These are phyloP conservation scores for Shinisaurus crocodilurus DNA, from an alignment of 2,113 vertebrate genomes.

Conservation along the genomic window DNA sequence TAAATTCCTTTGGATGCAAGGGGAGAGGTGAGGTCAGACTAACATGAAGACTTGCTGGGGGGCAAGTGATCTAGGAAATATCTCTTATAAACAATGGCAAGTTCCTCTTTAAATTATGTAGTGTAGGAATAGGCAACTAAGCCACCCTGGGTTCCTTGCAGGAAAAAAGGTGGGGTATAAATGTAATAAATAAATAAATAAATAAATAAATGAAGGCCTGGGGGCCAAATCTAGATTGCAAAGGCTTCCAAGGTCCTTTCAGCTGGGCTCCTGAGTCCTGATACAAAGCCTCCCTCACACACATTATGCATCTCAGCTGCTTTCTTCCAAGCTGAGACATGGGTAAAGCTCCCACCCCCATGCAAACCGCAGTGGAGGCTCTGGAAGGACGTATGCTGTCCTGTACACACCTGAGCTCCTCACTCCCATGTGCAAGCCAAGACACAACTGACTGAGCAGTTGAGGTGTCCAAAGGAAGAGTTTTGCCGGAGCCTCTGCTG, in stretches of 20 bases:
- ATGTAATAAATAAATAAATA: too few species aligned
- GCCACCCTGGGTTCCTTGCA: too few species aligned
- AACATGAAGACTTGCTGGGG: neutral
- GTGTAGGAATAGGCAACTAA: neutral
- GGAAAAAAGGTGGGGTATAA: too few species aligned
- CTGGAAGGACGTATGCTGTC: neutral
- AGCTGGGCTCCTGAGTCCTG: too few species aligned
- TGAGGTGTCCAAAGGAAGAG: neutral
- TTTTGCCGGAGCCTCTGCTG: too few species aligned
- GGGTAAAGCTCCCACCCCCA: neutral
- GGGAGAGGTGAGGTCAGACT: neutral
- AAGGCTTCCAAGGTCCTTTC: neutral
- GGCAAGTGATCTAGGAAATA: neutral
- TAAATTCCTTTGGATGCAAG: accelerated
- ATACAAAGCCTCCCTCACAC: neutral
- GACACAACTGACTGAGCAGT: neutral
- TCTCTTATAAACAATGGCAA: neutral
- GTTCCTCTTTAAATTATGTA: neutral
- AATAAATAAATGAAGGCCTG: neutral
- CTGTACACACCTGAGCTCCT: too few species aligned
- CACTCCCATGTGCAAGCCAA: neutral
- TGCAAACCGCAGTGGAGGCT: neutral
- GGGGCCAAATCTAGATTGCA: neutral
- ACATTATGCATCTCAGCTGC: neutral
- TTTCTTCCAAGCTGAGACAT: neutral